A percentile compares a stretch with the other conserved stretches of the same genome.
Evolutionary conservation across 92 coral and sea anemone species (phyloP).

Genomic region (Epizoanthus scotinus): DNA sequence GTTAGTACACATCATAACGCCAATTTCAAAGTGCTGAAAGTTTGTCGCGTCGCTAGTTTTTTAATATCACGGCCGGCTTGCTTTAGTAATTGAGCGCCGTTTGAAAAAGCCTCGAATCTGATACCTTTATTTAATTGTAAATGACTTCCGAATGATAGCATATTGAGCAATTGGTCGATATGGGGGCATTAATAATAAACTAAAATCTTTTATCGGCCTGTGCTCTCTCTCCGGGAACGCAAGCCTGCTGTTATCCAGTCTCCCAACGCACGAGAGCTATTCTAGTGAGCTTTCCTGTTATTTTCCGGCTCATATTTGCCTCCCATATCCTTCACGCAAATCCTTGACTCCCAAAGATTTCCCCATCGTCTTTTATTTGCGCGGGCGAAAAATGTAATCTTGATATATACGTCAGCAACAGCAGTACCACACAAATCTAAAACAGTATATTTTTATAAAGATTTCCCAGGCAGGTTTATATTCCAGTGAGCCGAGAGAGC

Average conservation of each 20-base stretch:
- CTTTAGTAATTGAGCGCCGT: neutral
- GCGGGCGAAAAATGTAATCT: neutral
- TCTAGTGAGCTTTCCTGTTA: slow-evolving; percentile 56
- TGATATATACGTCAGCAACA: neutral
- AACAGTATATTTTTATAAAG: neutral
- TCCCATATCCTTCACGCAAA: slow-evolving; percentile 66
- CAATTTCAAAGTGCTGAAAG: slow-evolving; percentile 20
- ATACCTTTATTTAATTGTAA: slow-evolving; percentile 23
- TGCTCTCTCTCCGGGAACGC: slow-evolving; percentile 28
- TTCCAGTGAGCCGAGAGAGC: neutral
- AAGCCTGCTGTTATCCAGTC: neutral
- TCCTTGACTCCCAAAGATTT: slow-evolving; percentile 45
- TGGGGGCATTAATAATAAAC: neutral
- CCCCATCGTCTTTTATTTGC: slow-evolving; percentile 13
- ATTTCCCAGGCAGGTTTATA: neutral
- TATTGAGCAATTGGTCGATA: slow-evolving; percentile 33
- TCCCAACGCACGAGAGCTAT: slow-evolving; percentile 31
- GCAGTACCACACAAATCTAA: neutral
- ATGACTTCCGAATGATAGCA: slow-evolving; percentile 33
- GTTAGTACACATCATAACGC: neutral
- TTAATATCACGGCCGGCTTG: neutral
- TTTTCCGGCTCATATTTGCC: slow-evolving; percentile 52
- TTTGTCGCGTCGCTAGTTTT: slow-evolving; percentile 20
- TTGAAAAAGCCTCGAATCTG: slow-evolving; percentile 14
- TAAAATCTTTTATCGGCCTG: slow-evolving; percentile 6